phyloP scores from a whole-genome alignment of 2,888 invertebrate species.

The Rugalucina vietnamica region DNA sequence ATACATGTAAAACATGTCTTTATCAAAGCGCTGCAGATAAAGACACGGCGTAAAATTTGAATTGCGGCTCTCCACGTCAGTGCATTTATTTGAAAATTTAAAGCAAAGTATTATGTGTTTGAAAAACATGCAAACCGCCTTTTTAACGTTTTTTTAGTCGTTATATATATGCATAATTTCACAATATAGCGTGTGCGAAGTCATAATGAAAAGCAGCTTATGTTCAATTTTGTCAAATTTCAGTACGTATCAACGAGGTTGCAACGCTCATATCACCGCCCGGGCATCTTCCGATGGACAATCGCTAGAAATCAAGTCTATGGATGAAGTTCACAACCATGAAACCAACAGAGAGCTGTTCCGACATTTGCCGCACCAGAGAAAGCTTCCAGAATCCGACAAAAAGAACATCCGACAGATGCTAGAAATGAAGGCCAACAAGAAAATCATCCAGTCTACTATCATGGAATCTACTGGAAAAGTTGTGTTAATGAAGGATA shows the following conservation, averaged over 20 bases:
- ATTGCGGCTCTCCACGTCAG: no score
- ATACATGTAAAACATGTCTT: no score
- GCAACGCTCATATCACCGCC: neutral
- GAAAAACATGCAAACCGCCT: no score
- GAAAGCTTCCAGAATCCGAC: neutral
- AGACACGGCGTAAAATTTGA: no score
- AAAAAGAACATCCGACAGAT: constrained; percentile 14
- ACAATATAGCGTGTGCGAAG: no score
- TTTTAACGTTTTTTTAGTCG: no score
- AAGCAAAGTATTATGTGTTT: no score
- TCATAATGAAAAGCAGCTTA: no score
- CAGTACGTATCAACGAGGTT: constrained; percentile 15
- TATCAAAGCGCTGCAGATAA: no score
- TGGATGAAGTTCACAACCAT: constrained; percentile 23
- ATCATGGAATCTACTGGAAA: constrained; percentile 17
- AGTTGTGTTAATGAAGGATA: constrained; percentile 23
- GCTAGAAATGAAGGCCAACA: constrained; percentile 27
- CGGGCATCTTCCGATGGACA: constrained; percentile 10
- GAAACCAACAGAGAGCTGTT: constrained; percentile 11
- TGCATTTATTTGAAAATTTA: no score
- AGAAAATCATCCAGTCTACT: constrained; percentile 10
- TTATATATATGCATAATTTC: no score
- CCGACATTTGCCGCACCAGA: constrained; percentile 4
- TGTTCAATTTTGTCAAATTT: no score
- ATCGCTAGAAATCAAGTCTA: constrained; percentile 1